Evolutionary conservation across 2,888 invertebrate genomes (phyloP).

Genomic region (Heteromyza rotundicornis): DNA sequence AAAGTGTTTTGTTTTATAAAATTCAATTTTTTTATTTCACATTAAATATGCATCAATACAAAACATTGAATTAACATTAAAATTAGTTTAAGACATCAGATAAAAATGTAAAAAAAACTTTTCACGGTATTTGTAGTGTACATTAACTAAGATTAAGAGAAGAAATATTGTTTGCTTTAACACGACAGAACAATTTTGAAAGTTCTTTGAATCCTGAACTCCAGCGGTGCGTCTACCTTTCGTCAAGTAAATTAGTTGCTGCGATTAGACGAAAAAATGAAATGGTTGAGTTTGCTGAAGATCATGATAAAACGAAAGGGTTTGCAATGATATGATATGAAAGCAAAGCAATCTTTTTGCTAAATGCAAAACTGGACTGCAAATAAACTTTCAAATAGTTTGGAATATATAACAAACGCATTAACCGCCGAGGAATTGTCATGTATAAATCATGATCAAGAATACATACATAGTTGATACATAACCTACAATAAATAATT

Average conservation of each 20-base stretch:
- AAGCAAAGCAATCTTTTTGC: not conserved
- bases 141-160: slow-evolving; percentile 21
- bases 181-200: slow-evolving; percentile 30
- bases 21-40: no score
- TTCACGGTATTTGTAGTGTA: slow-evolving; percentile 11
- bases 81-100: slow-evolving; percentile 22
- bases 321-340: not conserved
- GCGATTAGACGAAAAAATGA: slow-evolving; percentile 52
- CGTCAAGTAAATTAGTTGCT: slow-evolving; percentile 52
- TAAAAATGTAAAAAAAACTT: slow-evolving; percentile 17
- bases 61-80: slow-evolving; percentile 17
- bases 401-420: no score
- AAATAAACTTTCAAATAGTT: no score
- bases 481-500: no score
- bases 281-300: slow-evolving; percentile 22
- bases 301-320: slow-evolving; percentile 7
- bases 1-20: no score
- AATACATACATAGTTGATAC: no score
- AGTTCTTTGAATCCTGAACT: slow-evolving; percentile 48
- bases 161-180: slow-evolving; percentile 25
- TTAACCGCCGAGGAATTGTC: no score
- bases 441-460: no score
- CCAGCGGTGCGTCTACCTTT: slow-evolving; percentile 51
- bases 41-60: slow-evolving; percentile 24
- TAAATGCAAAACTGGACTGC: no score